Evolutionary conservation across 92 coral and sea anemone genomes (phyloP), one percentile per base, ranked within the genome.

Genomic region (Nematostella vectensis): DNA sequence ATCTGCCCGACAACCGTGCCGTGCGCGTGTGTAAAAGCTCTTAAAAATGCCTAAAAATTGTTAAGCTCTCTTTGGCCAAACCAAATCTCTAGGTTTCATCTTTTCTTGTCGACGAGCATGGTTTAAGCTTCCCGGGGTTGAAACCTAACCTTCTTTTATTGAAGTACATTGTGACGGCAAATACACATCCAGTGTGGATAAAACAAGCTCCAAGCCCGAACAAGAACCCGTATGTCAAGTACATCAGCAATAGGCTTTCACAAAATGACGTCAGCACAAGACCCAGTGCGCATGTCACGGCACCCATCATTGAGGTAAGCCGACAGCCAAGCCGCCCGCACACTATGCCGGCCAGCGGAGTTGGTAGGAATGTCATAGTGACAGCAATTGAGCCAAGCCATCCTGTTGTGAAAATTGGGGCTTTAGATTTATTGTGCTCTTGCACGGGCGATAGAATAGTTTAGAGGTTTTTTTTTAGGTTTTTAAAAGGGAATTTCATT

Each of bases 131-230:
- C n/a, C n/a, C n/a, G n/a, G n/a, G n/a, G n/a, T n/a, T n/a, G n/a
- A n/a, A n/a, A n/a, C n/a, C n/a, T 33, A 6, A 33, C 51, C 47
- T 31, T 37, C 40, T 25, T 27, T 30, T 63, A 17, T 63, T 33
- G 28, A 63, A 63, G 37, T 63, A 63, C 57, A 20, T 51, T 0
- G 59, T 53, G 2, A 63, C 69, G 3, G 40, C 47, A 36, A 49
- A 53, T 28, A 50, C 15, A 42, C 29, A 28, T 30, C 47, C 57
- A 23, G 58, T 63, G 50, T 63, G 57, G 22, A 53, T 24, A 33
- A 82, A 44, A 27, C 83, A 76, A 4, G 83, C 57, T 2, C 89
- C 89, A 50, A 76, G 48, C 4, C 89, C 89, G 29, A 75, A 70
- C 49, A 82, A 44, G 12, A 82, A 13, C 8, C 89, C 83, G 21